Evolutionary conservation across 2,888 invertebrate genomes (phyloP).

Genomic region (Galeruca laticollis): DNA sequence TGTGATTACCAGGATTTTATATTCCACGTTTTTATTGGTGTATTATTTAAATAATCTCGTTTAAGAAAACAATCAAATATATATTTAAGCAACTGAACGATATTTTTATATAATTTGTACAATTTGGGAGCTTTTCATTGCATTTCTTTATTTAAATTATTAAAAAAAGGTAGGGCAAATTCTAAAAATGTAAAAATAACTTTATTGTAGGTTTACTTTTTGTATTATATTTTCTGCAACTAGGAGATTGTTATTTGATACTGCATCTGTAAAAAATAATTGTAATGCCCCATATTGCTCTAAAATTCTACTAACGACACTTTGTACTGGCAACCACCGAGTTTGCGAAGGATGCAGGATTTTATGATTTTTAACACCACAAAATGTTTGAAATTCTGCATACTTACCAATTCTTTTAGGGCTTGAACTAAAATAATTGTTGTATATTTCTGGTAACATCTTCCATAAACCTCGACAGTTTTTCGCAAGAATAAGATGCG

Average conservation of each 20-base stretch:
- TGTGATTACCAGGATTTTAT: conserved; percentile 8
- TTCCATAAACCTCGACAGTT: conserved; percentile 49
- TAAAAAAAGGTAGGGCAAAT: conserved; percentile 19
- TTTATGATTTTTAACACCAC: conserved; percentile 42
- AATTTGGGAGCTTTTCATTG: conserved; percentile 10
- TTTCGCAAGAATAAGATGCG: conserved; percentile 49
- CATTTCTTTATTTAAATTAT: conserved; percentile 15
- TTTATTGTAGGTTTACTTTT: conserved; percentile 3
- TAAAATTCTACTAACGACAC: conserved; percentile 13
- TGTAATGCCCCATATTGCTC: conserved; percentile 13
- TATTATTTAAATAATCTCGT: conserved; percentile 18
- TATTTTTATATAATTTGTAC: conserved; percentile 12
- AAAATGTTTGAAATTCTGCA: conserved; percentile 44
- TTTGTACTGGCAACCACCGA: conserved; percentile 13
- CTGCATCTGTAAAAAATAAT: conserved; percentile 18
- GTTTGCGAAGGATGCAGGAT: conserved; percentile 33
- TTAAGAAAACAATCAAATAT: background rate
- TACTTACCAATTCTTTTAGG: conserved; percentile 43
- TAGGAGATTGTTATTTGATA: conserved; percentile 1
- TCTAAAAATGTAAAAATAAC: conserved; percentile 21
- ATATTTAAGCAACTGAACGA: conserved; percentile 5
- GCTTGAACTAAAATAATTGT: conserved; percentile 49
- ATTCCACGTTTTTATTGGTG: conserved; percentile 12
- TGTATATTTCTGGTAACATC: conserved; percentile 48
- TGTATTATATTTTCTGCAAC: conserved; percentile 11